Percentiles rank a stretch among this genome's conserved stretches.
phyloP scores from a whole-genome alignment of 1,140 invertebrate species.

The Zaprionus camerounensis region DNA sequence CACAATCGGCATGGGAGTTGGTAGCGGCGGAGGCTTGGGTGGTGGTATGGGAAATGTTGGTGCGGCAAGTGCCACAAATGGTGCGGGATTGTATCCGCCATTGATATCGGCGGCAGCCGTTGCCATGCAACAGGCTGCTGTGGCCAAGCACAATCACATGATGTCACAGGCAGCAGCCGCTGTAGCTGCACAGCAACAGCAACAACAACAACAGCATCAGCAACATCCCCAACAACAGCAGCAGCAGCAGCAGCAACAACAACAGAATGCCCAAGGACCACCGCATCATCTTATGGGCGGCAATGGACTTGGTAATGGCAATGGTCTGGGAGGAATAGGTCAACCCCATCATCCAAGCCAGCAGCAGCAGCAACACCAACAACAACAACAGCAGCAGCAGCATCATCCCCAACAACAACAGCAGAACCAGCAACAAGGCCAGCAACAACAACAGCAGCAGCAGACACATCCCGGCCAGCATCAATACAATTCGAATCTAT shows the following conservation, averaged over 20 bases:
- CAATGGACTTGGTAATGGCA: slow-evolving; percentile 69
- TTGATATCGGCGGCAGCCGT: slow-evolving; percentile 75
- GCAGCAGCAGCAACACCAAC: slow-evolving; percentile 62
- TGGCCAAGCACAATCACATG: slow-evolving; percentile 82
- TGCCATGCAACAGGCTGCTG: slow-evolving; percentile 80
- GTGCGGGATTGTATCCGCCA: slow-evolving; percentile 76
- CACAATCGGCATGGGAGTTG: slow-evolving; percentile 74
- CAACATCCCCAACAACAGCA: slow-evolving; percentile 64
- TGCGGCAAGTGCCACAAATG: slow-evolving; percentile 68
- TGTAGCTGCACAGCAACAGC: slow-evolving; percentile 71
- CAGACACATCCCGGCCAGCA: slow-evolving; percentile 59
- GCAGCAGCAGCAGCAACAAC: slow-evolving; percentile 73
- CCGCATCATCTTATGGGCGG: slow-evolving; percentile 75
- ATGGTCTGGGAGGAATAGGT: slow-evolving; percentile 53
- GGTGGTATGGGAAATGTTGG: slow-evolving; percentile 61
- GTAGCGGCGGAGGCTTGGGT: slow-evolving; percentile 60
- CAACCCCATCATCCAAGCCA: slow-evolving; percentile 62
- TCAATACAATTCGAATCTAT: slow-evolving; percentile 78
- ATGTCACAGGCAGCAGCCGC: slow-evolving; percentile 79
- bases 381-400: slow-evolving; percentile 58
- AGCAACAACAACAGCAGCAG: slow-evolving; percentile 53
- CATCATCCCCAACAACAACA: slow-evolving; percentile 65
- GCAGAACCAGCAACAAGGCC: slow-evolving; percentile 56
- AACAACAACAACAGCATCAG: slow-evolving; percentile 72
- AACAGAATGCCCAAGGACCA: slow-evolving; percentile 64